phyloP scores from a whole-genome alignment of 2,113 vertebrate genomes.

The Galemys pyrenaicus region DNA sequence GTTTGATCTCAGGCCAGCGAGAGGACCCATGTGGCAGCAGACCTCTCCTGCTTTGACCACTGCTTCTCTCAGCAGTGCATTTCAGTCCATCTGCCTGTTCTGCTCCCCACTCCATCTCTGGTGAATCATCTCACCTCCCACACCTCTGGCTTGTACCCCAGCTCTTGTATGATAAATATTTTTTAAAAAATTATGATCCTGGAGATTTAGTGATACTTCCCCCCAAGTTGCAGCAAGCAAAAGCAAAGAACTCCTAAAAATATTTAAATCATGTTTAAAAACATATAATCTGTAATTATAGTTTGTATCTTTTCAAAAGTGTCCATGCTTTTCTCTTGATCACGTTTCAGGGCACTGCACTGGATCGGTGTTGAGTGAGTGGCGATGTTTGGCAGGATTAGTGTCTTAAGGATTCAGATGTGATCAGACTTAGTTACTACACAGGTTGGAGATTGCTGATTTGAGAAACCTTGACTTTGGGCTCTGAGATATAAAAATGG shows the following conservation, averaged over 20 bases:
- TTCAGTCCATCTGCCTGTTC: too few species aligned
- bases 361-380: conserved; percentile 24
- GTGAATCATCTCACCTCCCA: too few species aligned
- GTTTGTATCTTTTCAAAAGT: neutral
- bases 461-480: conserved; percentile 7
- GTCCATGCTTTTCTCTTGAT: neutral
- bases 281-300: neutral
- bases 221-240: neutral
- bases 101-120: too few species aligned
- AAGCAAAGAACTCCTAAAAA: conserved; percentile 35
- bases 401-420: neutral
- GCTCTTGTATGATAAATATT: too few species aligned
- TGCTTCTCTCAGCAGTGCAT: too few species aligned
- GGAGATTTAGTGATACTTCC: neutral
- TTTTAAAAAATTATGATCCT: conserved; percentile 40
- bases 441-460: neutral
- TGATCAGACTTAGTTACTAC: neutral
- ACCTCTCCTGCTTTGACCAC: too few species aligned
- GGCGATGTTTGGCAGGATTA: neutral
- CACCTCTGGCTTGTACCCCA: too few species aligned
- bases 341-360: neutral
- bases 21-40: too few species aligned
- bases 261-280: conserved; percentile 9
- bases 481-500: neutral
- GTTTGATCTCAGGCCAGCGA: too few species aligned